Base-by-base conservation (phyloP, 2,888 invertebrate genomes). In the Merodon equestris region DNA sequence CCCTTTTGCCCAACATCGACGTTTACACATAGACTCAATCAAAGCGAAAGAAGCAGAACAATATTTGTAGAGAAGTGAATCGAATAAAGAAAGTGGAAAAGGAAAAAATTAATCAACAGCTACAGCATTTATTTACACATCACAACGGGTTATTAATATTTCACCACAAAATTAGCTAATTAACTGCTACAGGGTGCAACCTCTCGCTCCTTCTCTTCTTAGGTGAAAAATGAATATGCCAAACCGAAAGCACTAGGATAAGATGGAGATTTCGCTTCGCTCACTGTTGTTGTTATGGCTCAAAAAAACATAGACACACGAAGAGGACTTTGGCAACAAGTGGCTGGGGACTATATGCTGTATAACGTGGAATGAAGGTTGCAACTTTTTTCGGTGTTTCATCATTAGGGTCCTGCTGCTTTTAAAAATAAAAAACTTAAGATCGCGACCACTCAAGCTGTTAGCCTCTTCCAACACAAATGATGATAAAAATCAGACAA, bases 91-190 rank as follows among this genome's bases (percentile, higher is more conserved):
- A 57, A 45, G 5, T 40, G 15, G 38, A 34, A 57, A 27, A 42
- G 45, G 40, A 36, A 61, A 79, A 79, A 63, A 68, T 51, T 79
- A 79, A 68, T 79, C 79, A 79, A 79, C 74, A 79, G 68, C 63
- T 73, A 79, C 63, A 60, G 50, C 50, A 54, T 38, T 60, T 82
- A 82, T 82, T 81, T 82, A 73, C 71, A 70, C 76, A 76, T 76
- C 73, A 75, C 74, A 81, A 79, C 57, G 66, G 50, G 17, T 71
- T 77, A 83, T 83, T 83, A 83, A 83, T 83, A 83, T 82, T 83
- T 83, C 63, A 83, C 75, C 81, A 77, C 73, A 73, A 83, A 83
- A 83, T 83, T 83, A 83, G 83, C 83, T 81, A 83, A 83, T 83
- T 83, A 83, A 83, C 82, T 83, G 81, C 82, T 74, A 68, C 48